Evolutionary conservation across 2,797 vertebrate species (phyloP), one percentile per base, ranked within the genome.

Genomic region (Staurois parvus): DNA sequence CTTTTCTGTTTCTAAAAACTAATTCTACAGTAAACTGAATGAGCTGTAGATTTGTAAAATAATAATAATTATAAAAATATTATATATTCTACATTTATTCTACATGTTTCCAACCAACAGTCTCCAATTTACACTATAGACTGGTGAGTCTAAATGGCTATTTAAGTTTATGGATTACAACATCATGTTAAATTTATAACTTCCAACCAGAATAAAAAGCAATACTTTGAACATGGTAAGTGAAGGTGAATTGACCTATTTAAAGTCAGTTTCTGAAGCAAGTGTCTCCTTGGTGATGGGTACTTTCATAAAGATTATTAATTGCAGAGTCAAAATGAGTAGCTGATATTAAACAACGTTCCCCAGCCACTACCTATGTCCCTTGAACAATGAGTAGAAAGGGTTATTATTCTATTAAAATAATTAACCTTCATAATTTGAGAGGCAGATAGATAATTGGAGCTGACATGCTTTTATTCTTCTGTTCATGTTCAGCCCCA

Each of bases 361-460:
- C 13, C 52, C n/a, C 15, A 45, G 17, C 30, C 12, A 42, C 26
- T 68, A 21, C 64, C 4, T 68, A 13, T 45, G 13, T 40, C 26
- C 24, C n/a, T 26, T 68, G 77, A 29, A 45, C 34, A 79, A 32
- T 12, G 29, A 21, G 13, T 48, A 42, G 40, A 26, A 48, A 68
- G 59, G 24, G 26, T 66, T 40, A 34, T 69, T 42, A 37, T 8
- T 40, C 62, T 15, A 26, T 3, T 68, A 28, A 68, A 67, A 68
- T 29, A 42, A 67, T 79, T 30, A 59, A 59, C 48, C 59, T 56
- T 76, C 26, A 32, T 56, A 19, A 68, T 70, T 15, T 70, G 28
- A 69, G 45, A 19, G 9, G 11, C 42, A 67, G 28, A 69, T 52
- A 19, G 11, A 69, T 69, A 68, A 80, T 80, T 80, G 28, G 34